These are phyloP conservation scores for Gnathonemus echidnorhynchus DNA, from an alignment of 2,113 vertebrate genomes.

Conservation along the genomic window DNA sequence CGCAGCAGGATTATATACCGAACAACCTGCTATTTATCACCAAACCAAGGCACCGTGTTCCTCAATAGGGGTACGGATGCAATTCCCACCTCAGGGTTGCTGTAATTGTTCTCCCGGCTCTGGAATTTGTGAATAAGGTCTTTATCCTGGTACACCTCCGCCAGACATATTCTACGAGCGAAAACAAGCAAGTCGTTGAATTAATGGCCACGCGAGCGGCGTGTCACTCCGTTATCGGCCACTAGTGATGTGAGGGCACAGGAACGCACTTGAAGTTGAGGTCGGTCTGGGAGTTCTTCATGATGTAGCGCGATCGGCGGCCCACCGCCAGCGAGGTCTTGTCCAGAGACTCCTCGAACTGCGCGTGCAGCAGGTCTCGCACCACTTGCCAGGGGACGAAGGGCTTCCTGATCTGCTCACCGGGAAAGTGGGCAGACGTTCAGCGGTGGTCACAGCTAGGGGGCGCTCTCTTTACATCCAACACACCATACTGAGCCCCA, in stretches of 20 bases:
- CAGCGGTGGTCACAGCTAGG: not conserved
- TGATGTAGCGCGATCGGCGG: slow-evolving; percentile 80
- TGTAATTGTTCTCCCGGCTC: slow-evolving; percentile 66
- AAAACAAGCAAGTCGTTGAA: not conserved
- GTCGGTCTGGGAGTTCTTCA: slow-evolving; percentile 85
- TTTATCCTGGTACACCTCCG: slow-evolving; percentile 89
- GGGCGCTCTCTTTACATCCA: not conserved
- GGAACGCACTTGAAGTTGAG: slow-evolving; percentile 82
- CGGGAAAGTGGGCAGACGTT: not conserved
- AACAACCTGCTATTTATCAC: not conserved
- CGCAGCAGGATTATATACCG: not conserved
- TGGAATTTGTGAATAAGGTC: slow-evolving; percentile 66
- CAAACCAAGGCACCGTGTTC: not conserved
- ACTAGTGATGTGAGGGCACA: not conserved
- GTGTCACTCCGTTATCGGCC: not conserved
- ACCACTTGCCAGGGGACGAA: slow-evolving; percentile 87
- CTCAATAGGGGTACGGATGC: not conserved
- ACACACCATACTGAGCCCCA: not conserved
- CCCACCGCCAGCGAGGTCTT: slow-evolving; percentile 87
- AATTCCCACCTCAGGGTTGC: slow-evolving; percentile 68
- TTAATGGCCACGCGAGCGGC: not conserved
- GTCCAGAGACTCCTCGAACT: slow-evolving; percentile 80
- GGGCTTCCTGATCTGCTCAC: slow-evolving; percentile 71
- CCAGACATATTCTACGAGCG: slow-evolving; percentile 77
- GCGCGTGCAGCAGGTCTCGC: slow-evolving; percentile 80